These are phyloP conservation scores for Otus sunia DNA, from an alignment of 2,113 vertebrate genomes.

Conservation along the genomic window DNA sequence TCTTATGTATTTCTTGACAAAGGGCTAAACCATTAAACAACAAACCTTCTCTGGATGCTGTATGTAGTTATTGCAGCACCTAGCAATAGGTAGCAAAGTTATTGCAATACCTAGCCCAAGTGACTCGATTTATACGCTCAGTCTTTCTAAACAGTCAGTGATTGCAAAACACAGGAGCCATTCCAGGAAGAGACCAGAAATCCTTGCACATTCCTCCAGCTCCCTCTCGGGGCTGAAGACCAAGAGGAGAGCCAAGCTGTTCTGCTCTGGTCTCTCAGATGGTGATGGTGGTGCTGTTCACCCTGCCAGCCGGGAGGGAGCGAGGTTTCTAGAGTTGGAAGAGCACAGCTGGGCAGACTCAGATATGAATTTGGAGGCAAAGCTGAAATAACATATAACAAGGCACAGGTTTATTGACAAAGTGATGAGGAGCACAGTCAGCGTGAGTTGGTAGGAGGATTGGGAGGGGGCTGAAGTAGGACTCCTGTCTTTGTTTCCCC, in stretches of 20 bases:
- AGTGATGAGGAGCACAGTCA: accelerated
- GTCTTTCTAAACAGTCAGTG: neutral
- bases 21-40: neutral
- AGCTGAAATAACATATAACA: neutral
- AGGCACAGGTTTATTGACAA: neutral
- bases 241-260: accelerated
- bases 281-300: neutral
- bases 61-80: neutral
- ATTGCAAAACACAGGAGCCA: neutral
- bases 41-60: neutral
- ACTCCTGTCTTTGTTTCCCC: neutral
- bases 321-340: neutral
- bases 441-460: neutral
- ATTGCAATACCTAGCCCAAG: neutral
- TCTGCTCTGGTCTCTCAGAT: neutral
- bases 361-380: neutral
- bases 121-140: neutral
- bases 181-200: neutral
- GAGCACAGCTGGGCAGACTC: neutral
- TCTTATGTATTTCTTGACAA: neutral
- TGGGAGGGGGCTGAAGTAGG: neutral
- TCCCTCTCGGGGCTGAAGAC: accelerated
- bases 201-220: neutral
- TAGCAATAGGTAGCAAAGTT: neutral
- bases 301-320: neutral